These are phyloP conservation scores for Heterodera schachtii DNA, from an alignment of 1,140 invertebrate species.

Conservation along the genomic window DNA sequence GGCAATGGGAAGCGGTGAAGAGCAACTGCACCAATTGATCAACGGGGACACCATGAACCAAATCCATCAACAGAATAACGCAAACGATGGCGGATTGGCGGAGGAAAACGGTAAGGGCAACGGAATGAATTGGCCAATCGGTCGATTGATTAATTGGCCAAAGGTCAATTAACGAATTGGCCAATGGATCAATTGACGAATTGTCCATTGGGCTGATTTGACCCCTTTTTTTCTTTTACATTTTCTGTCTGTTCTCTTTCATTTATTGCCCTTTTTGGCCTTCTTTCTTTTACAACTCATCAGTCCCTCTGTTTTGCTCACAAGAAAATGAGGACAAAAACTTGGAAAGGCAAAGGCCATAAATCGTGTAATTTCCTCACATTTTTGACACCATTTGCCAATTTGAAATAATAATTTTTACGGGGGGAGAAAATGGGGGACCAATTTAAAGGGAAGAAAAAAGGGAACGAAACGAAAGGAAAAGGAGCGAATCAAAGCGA, in stretches of 20 bases:
- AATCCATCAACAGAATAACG: slow-evolving; percentile 28
- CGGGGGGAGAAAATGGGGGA: not conserved
- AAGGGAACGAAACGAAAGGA: too few species aligned
- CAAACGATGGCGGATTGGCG: not conserved
- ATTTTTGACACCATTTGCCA: not conserved
- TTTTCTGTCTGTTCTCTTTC: not conserved
- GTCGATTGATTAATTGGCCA: too few species aligned
- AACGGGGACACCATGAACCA: slow-evolving; percentile 13
- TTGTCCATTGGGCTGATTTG: too few species aligned
- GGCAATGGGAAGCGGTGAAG: slow-evolving; percentile 7
- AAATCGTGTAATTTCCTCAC: not conserved
- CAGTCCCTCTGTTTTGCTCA: slow-evolving; percentile 6
- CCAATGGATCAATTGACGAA: too few species aligned
- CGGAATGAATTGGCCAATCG: too few species aligned
- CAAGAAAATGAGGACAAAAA: slow-evolving; percentile 5
- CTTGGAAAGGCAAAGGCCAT: not conserved
- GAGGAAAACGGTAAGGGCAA: not conserved
- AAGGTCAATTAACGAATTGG: too few species aligned
- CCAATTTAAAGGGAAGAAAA: not conserved
- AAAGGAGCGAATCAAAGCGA: not conserved
- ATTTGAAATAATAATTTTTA: not conserved
- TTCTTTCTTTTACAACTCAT: not conserved
- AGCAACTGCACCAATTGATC: slow-evolving; percentile 2
- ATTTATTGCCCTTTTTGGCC: not conserved
- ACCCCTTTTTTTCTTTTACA: not conserved